These are phyloP conservation scores for Erebia aethiops DNA, from an alignment of 2,888 invertebrate genomes.

Conservation along the genomic window DNA sequence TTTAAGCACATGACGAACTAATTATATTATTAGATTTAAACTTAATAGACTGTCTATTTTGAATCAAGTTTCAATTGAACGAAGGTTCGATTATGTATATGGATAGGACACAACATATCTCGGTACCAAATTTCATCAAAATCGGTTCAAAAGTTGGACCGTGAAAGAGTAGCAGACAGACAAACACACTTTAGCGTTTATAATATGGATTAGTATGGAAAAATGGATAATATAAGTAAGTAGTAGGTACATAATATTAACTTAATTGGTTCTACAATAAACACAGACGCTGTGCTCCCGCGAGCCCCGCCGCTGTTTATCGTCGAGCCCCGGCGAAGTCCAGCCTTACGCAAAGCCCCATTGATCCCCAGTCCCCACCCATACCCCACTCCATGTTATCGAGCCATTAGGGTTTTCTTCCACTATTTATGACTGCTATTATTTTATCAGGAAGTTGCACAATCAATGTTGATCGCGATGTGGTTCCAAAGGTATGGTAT, in stretches of 20 bases:
- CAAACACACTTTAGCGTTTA: too few relatives aligned
- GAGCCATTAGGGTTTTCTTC: constrained; percentile 59
- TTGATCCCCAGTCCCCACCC: constrained; percentile 47
- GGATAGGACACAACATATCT: too few relatives aligned
- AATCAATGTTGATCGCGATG: background rate
- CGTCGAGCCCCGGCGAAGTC: constrained; percentile 46
- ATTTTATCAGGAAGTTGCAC: background rate
- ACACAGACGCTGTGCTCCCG: constrained; percentile 58
- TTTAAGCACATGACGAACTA: too few relatives aligned
- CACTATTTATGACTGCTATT: background rate
- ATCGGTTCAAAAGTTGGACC: too few relatives aligned
- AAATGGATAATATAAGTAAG: too few relatives aligned
- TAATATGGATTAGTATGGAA: background rate
- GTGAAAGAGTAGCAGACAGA: too few relatives aligned
- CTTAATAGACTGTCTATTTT: too few relatives aligned
- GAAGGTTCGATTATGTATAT: too few relatives aligned
- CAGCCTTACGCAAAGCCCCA: constrained; percentile 56
- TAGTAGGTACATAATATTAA: background rate
- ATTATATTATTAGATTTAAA: too few relatives aligned
- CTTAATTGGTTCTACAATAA: constrained; percentile 42
- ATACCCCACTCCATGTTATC: constrained; percentile 49
- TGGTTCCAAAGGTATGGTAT: background rate
- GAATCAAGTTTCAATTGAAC: too few relatives aligned
- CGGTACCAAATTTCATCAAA: too few relatives aligned
- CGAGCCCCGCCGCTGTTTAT: constrained; percentile 63